Base-by-base conservation (phyloP, 2,888 invertebrate species). In the Lymantria dispar region DNA sequence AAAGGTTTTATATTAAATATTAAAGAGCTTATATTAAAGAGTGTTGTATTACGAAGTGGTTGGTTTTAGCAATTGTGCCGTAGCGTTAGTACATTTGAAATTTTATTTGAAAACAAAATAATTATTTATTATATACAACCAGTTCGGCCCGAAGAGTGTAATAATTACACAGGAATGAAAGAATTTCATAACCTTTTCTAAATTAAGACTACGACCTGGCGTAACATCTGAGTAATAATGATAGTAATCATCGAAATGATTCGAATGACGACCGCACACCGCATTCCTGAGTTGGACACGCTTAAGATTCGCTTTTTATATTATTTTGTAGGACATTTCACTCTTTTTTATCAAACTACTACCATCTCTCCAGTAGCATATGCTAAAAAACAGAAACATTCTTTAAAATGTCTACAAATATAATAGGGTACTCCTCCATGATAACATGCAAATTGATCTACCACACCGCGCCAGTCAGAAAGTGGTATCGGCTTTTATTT, bases 181-280 rank as follows among this genome's bases (percentile, higher is more conserved):
- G 9, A 10, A 37, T 37, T 10, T 30, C 9, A 45, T 38, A 45
- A 45, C n/a, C 11, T 40, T 39, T 46, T 12, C 7, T 22, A 37
- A 40, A 12, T 13, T 7, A 33, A 46, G 40, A 8, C 9, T 13
- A 5, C 14, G 13, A 12, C 9, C 3, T 38, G 8, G 29, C 39
- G 49, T 55, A 75, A 72, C 70, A 68, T 43, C 12, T 44, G 33
- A 72, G 68, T 67, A 62, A 68, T 74, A 75, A 79, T 75, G 70
- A 76, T 64, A 69, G 72, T 81, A 82, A 85, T 82, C 72, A 81
- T 78, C 73, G 62, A 76, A 75, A 80, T 76, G 68, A 78, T 74
- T 73, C 44, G 54, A 15, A 58, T 55, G 64, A 62, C 66, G 70
- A 73, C 76, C 76, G 68, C 78, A 70, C 64, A n/a, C 72, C 74